phyloP scores from a whole-genome alignment of 2,113 vertebrate species.

The Nothocercus julius region DNA sequence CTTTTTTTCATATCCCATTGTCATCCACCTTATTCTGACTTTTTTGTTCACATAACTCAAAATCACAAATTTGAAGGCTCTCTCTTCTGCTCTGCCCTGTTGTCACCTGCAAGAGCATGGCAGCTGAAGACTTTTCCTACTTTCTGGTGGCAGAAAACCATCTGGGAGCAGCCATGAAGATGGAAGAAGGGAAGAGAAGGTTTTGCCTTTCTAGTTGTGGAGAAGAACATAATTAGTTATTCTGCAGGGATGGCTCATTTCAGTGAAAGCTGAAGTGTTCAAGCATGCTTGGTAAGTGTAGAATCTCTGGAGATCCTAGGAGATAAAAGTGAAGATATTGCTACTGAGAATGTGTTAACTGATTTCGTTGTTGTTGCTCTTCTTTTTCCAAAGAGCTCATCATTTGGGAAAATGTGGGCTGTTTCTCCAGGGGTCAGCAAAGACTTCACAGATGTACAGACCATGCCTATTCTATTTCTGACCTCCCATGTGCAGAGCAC shows the following conservation, averaged over 20 bases:
- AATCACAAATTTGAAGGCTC: neutral
- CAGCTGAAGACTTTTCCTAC: neutral
- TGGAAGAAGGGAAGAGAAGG: neutral
- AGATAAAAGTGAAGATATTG: neutral
- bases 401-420: rapidly evolving
- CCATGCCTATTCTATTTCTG: neutral
- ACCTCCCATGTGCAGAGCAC: neutral
- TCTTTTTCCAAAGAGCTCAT: neutral
- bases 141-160: neutral
- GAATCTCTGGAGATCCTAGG: neutral
- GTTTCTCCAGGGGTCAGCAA: neutral
- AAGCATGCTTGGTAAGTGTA: neutral
- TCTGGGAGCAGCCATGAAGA: neutral
- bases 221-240: rapidly evolving
- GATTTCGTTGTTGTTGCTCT: neutral
- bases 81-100: neutral
- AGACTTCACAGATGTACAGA: neutral
- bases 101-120: neutral
- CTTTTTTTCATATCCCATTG: neutral
- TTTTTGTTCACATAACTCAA: neutral
- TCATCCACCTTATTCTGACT: neutral
- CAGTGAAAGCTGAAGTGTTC: neutral
- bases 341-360: neutral
- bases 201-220: neutral
- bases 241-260: neutral